Percentiles rank a stretch among this genome's conserved stretches.
These are phyloP conservation scores for Ecliptopera silaceata DNA, from an alignment of 2,888 invertebrate species.

Conservation along the genomic window DNA sequence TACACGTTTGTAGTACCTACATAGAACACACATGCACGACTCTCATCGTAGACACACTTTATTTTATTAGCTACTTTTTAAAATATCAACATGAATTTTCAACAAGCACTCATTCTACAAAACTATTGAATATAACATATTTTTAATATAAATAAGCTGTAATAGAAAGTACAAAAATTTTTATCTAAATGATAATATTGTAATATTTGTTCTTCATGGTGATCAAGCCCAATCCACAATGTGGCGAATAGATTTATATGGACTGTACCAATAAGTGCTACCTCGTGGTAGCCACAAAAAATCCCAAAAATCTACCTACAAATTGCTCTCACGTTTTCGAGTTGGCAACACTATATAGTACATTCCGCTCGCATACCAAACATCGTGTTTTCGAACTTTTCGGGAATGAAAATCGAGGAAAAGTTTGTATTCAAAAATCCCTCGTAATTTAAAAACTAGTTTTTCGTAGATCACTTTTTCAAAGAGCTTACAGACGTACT, in stretches of 20 bases:
- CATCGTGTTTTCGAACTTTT: constrained; percentile 10
- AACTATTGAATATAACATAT: too few relatives aligned
- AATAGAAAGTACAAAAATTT: too few relatives aligned
- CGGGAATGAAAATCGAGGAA: constrained; percentile 12
- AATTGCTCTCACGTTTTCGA: constrained; percentile 5
- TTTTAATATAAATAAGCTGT: too few relatives aligned
- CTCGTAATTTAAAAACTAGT: neutral
- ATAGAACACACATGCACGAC: neutral
- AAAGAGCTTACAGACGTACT: neutral
- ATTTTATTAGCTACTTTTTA: neutral
- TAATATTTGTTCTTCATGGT: too few relatives aligned
- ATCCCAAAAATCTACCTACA: neutral
- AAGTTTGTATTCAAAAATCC: neutral
- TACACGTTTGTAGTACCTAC: neutral
- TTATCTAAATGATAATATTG: too few relatives aligned
- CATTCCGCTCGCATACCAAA: constrained; percentile 13
- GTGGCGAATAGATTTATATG: too few relatives aligned
- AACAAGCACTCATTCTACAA: too few relatives aligned
- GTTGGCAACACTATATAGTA: neutral
- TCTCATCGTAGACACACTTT: constrained; percentile 1
- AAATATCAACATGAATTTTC: neutral
- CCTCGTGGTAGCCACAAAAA: neutral
- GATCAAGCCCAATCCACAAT: too few relatives aligned
- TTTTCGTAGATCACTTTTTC: neutral
- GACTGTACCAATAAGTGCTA: neutral